Evolutionary conservation across 2,888 invertebrate species (phyloP).

Genomic region (Dioctria rufipes): DNA sequence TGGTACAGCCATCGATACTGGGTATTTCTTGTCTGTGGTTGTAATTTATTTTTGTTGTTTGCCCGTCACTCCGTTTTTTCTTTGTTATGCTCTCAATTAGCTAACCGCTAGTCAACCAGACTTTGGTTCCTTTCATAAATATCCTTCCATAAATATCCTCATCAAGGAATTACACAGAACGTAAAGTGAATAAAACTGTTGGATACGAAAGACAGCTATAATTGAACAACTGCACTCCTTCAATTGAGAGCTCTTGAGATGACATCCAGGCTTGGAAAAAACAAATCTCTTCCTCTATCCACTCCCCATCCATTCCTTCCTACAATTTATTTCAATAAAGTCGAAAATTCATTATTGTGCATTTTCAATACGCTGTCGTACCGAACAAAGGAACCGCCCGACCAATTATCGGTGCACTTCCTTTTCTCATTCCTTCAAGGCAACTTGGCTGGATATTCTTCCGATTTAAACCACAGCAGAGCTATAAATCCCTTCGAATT

Average conservation of each 20-base stretch:
- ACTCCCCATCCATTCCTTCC: not conserved
- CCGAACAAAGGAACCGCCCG: conserved; percentile 38
- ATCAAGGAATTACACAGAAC: too few species aligned
- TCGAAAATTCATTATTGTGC: conserved; percentile 47
- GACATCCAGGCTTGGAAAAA: conserved; percentile 29
- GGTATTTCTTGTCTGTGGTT: too few species aligned
- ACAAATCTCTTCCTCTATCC: conserved; percentile 21
- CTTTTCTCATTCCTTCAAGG: conserved; percentile 5
- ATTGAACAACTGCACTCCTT: not conserved
- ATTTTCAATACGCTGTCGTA: conserved; percentile 31
- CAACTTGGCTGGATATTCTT: conserved; percentile 1
- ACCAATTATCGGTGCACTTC: conserved; percentile 46
- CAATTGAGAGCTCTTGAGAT: conserved; percentile 29
- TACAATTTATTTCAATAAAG: conserved; percentile 48
- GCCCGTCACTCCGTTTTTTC: too few species aligned
- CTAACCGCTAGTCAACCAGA: too few species aligned
- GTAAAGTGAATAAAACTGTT: too few species aligned
- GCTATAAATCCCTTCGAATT: conserved; percentile 46
- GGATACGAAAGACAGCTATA: conserved; percentile 17
- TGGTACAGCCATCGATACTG: too few species aligned
- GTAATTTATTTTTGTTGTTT: too few species aligned
- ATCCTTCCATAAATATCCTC: too few species aligned
- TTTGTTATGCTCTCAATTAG: too few species aligned
- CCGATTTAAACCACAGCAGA: conserved; percentile 39
- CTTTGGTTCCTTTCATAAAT: too few species aligned